These are phyloP conservation scores for Plumapathes pennacea DNA, from an alignment of 92 coral and sea anemone genomes.

Conservation along the genomic window DNA sequence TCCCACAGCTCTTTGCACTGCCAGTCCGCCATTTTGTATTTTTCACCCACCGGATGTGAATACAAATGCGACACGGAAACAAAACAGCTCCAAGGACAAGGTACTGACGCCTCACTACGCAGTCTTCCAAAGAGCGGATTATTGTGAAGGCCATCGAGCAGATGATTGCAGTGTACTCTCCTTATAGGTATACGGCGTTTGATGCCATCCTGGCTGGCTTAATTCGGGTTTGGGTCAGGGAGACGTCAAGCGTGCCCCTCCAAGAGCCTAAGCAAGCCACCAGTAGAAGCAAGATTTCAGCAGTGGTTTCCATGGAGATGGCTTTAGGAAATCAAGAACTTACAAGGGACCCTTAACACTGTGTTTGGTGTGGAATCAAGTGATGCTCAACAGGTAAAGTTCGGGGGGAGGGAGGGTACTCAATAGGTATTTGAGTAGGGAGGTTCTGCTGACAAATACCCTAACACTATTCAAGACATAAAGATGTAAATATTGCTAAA, in stretches of 20 bases:
- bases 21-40: too few relatives aligned
- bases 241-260: constrained; percentile 55
- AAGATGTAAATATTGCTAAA: too few relatives aligned
- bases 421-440: too few relatives aligned
- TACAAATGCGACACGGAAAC: too few relatives aligned
- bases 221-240: constrained; percentile 85
- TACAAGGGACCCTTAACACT: constrained; percentile 11
- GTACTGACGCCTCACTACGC: constrained; percentile 67
- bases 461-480: too few relatives aligned
- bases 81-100: too few relatives aligned
- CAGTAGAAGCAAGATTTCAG: too few relatives aligned
- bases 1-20: too few relatives aligned
- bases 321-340: not conserved
- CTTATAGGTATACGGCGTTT: constrained; percentile 96
- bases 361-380: constrained; percentile 9
- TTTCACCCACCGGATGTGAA: too few relatives aligned
- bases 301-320: constrained; percentile 6
- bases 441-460: too few relatives aligned
- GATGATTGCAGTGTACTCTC: constrained; percentile 90
- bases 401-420: too few relatives aligned
- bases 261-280: constrained; percentile 36
- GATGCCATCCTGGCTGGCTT: constrained; percentile 99
- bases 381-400: constrained; percentile 1
- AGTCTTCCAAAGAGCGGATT: constrained; percentile 77
- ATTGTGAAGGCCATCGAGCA: constrained; percentile 86